phyloP scores from a whole-genome alignment of 1,140 invertebrate genomes.

The Pogonomyrmex barbatus region DNA sequence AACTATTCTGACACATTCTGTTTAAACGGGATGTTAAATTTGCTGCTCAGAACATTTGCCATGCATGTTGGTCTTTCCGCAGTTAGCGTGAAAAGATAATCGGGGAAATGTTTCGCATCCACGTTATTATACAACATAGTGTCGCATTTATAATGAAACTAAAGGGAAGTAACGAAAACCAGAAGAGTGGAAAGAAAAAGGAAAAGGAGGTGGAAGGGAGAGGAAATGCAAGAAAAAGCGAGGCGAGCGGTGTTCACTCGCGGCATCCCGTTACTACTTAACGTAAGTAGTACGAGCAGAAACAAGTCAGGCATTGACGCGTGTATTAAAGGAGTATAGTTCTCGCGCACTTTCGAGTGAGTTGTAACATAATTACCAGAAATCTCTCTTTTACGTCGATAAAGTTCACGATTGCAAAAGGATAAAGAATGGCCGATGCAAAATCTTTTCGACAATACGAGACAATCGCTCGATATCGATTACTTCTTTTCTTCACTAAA shows the following conservation, averaged over 20 bases:
- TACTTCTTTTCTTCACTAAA: conserved; percentile 7
- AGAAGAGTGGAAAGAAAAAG: not conserved
- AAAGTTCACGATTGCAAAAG: conserved; percentile 26
- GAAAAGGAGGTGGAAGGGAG: too few species aligned
- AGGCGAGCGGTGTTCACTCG: conserved; percentile 8
- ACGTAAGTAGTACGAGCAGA: conserved; percentile 67
- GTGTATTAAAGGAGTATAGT: conserved; percentile 13
- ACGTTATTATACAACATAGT: conserved; percentile 10
- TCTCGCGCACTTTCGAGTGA: conserved; percentile 29
- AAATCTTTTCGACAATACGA: not conserved
- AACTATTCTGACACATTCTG: conserved; percentile 26
- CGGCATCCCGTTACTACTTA: conserved; percentile 49
- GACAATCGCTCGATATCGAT: conserved; percentile 16
- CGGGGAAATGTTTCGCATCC: conserved; percentile 1
- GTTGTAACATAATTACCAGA: conserved; percentile 55
- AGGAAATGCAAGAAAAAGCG: not conserved
- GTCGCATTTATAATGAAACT: conserved; percentile 4
- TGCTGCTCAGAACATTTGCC: conserved; percentile 21
- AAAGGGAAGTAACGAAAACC: not conserved
- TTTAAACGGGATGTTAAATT: conserved; percentile 51
- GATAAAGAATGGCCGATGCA: not conserved
- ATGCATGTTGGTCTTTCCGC: conserved; percentile 36
- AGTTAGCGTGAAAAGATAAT: conserved; percentile 49
- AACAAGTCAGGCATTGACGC: conserved; percentile 67
- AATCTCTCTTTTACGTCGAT: conserved; percentile 1